These are phyloP conservation scores for Aphelinus certus DNA, from an alignment of 1,140 invertebrate species.

Conservation along the genomic window DNA sequence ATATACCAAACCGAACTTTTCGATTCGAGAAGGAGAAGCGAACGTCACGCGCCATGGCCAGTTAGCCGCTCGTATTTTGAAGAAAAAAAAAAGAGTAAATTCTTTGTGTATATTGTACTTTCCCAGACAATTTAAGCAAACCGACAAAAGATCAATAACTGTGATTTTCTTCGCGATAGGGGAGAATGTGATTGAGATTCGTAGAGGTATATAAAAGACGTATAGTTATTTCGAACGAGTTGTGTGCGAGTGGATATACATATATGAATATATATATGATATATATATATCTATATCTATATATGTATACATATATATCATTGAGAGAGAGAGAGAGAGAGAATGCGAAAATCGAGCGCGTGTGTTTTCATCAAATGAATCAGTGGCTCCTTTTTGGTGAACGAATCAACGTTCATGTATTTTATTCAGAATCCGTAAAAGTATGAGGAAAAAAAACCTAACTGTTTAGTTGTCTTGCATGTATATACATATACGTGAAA, in stretches of 20 bases:
- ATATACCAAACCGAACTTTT: too few species aligned
- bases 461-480: constrained; percentile 4
- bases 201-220: constrained; percentile 1
- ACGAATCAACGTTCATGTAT: not conserved
- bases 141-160: constrained; percentile 43
- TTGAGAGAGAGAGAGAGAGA: not conserved
- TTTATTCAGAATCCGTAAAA: not conserved
- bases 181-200: constrained; percentile 38
- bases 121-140: constrained; percentile 16
- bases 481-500: not conserved
- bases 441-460: not conserved
- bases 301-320: too few species aligned
- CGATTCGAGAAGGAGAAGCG: too few species aligned
- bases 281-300: too few species aligned
- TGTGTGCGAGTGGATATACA: not conserved
- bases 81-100: constrained; percentile 10
- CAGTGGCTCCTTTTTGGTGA: constrained; percentile 13
- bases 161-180: constrained; percentile 47
- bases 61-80: constrained; percentile 7
- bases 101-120: constrained; percentile 32
- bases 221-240: not conserved
- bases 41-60: constrained; percentile 16
- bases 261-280: too few species aligned
- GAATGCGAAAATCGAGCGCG: too few species aligned
- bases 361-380: too few species aligned